Evolutionary conservation across 1,140 invertebrate species (phyloP).

Genomic region (Limonius californicus): DNA sequence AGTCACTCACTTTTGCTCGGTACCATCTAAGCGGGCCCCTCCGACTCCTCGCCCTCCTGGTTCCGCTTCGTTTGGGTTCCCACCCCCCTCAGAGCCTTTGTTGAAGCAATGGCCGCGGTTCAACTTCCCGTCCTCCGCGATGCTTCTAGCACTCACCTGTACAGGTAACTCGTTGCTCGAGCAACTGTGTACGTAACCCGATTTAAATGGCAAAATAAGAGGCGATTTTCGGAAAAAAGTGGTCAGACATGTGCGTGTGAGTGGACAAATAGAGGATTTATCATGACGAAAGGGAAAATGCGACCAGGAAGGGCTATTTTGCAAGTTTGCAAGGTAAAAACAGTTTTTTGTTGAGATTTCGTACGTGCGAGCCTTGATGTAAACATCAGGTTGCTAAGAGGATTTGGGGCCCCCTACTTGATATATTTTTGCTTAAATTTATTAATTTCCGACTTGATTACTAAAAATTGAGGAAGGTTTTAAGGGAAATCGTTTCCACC

Average conservation of each 20-base stretch:
- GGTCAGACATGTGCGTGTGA: conserved; percentile 8
- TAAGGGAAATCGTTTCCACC: too few relatives aligned
- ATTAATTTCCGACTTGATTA: not conserved
- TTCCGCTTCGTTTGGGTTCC: conserved; percentile 18
- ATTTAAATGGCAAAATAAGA: conserved; percentile 15
- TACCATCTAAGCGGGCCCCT: not conserved
- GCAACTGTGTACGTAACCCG: not conserved
- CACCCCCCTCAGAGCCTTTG: conserved; percentile 23
- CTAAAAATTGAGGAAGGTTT: too few relatives aligned
- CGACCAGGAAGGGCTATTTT: conserved; percentile 49
- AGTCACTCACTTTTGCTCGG: conserved; percentile 5
- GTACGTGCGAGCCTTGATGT: not conserved
- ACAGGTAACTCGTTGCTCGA: conserved; percentile 24
- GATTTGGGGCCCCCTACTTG: not conserved
- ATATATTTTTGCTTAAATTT: not conserved
- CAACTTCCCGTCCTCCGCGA: conserved; percentile 27
- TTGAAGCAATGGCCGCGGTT: conserved; percentile 25
- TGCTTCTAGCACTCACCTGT: conserved; percentile 27
- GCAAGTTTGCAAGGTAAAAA: conserved; percentile 57
- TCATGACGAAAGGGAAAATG: conserved; percentile 40
- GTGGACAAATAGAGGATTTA: not conserved
- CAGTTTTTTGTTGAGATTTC: not conserved
- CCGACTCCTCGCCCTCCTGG: not conserved
- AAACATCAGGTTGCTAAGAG: not conserved
- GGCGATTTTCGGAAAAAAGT: not conserved